Conservation (phyloP, 2,888 invertebrate species). For the Achlya flavicornis region DNA sequence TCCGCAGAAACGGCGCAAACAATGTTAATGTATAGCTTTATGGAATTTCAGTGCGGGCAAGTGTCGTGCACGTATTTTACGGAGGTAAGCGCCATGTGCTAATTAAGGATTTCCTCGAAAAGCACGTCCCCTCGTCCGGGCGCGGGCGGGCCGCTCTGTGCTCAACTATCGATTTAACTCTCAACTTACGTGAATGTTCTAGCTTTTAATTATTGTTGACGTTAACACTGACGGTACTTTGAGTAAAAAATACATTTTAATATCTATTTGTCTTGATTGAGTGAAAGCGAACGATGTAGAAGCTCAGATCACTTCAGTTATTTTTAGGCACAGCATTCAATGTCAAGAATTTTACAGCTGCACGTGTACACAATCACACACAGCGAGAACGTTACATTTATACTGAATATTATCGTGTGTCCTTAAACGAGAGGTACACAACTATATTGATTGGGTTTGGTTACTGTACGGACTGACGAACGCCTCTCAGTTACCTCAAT, state of each 20-base stretch:
- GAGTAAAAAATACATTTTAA: background rate
- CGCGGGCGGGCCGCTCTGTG: background rate
- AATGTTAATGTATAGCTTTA: conserved; percentile 28
- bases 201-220: background rate
- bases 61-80: conserved; percentile 2
- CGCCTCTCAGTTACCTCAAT: background rate
- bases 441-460: no score
- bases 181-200: background rate
- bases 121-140: conserved; percentile 10
- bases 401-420: no score
- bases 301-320: background rate
- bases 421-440: no score
- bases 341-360: conserved; percentile 11
- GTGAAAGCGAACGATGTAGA: background rate
- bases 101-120: conserved; percentile 17
- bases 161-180: conserved; percentile 10
- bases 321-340: background rate
- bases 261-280: background rate
- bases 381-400: background rate
- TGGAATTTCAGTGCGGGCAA: conserved; percentile 17
- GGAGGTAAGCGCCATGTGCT: conserved; percentile 6
- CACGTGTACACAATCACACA: background rate
- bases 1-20: conserved; percentile 17
- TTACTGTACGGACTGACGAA: background rate
- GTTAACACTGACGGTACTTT: background rate